Conservation (phyloP, 2,888 invertebrate species). For the Hermodice carunculata region DNA sequence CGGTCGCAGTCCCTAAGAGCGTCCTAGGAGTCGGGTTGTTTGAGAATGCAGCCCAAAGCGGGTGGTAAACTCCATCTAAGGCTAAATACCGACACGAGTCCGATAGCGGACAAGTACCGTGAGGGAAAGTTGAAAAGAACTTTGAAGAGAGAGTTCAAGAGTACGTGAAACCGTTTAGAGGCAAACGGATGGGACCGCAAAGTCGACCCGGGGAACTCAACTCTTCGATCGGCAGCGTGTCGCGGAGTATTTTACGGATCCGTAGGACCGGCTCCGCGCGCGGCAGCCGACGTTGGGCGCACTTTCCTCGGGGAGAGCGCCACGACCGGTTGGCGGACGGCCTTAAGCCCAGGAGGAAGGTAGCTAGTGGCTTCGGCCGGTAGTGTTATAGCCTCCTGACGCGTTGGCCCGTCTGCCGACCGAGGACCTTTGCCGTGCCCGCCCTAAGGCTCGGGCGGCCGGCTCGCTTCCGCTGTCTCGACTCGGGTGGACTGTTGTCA, state of each 20-base stretch:
- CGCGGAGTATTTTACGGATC: not conserved
- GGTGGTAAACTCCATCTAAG: conserved; percentile 76
- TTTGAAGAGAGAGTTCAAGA: conserved; percentile 78
- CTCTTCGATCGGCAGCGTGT: not conserved
- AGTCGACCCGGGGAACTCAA: not conserved
- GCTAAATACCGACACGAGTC: conserved; percentile 77
- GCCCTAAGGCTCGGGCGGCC: no score
- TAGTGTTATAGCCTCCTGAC: no score
- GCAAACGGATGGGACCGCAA: conserved; percentile 26
- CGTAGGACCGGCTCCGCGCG: no score
- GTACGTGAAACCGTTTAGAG: conserved; percentile 72
- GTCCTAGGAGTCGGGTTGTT: conserved; percentile 75
- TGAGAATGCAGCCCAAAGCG: conserved; percentile 76
- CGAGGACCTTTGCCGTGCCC: no score
- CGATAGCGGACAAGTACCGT: conserved; percentile 79
- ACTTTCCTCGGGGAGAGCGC: conserved; percentile 23
- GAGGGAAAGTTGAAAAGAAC: conserved; percentile 78
- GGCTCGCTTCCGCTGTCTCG: no score
- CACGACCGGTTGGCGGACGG: no score
- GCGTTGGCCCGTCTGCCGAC: no score
- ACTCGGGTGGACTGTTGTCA: no score
- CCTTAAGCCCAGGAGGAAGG: no score
- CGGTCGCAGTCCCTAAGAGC: conserved; percentile 32
- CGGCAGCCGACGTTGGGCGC: conserved; percentile 13
- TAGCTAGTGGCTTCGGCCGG: no score